A percentile compares a stretch with the other conserved stretches of the same genome.
phyloP scores from a whole-genome alignment of 1,140 invertebrate genomes.

The Trypoxylus dichotomus region DNA sequence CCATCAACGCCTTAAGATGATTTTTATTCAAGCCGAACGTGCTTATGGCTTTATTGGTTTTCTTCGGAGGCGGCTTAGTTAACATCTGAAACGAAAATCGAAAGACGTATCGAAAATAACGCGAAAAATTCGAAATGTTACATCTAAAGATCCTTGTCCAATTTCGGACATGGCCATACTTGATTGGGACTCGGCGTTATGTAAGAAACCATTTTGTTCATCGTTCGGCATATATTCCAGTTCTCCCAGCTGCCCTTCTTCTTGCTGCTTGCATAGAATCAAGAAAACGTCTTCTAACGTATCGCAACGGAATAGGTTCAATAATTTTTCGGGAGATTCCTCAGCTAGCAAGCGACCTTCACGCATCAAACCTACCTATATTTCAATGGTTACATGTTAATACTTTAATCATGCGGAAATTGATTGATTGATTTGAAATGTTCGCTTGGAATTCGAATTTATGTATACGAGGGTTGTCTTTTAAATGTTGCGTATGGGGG shows the following conservation, averaged over 20 bases:
- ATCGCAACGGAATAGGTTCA: conserved; percentile 64
- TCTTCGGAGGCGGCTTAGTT: neutral
- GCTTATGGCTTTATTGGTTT: conserved; percentile 23
- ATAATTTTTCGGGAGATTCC: conserved; percentile 71
- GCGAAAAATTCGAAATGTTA: conserved; percentile 8
- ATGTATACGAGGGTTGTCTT: too few species aligned
- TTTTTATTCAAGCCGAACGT: conserved; percentile 34
- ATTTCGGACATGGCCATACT: conserved; percentile 36
- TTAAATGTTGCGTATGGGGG: too few species aligned
- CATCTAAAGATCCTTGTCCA: conserved; percentile 37
- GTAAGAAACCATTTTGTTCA: conserved; percentile 26
- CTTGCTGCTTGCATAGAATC: conserved; percentile 66
- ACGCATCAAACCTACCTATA: conserved; percentile 86
- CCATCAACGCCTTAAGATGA: conserved; percentile 41
- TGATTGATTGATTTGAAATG: too few species aligned
- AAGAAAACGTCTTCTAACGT: conserved; percentile 76
- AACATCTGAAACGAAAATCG: neutral
- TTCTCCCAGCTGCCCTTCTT: neutral
- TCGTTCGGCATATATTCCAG: neutral
- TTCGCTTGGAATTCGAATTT: too few species aligned
- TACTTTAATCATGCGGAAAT: neutral
- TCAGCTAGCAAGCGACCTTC: conserved; percentile 84
- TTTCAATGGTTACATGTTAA: neutral
- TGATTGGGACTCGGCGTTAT: conserved; percentile 27
- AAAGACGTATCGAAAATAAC: neutral